Evolutionary conservation across 2,113 vertebrate species (phyloP).

Genomic region (Boleophthalmus pectinirostris): DNA sequence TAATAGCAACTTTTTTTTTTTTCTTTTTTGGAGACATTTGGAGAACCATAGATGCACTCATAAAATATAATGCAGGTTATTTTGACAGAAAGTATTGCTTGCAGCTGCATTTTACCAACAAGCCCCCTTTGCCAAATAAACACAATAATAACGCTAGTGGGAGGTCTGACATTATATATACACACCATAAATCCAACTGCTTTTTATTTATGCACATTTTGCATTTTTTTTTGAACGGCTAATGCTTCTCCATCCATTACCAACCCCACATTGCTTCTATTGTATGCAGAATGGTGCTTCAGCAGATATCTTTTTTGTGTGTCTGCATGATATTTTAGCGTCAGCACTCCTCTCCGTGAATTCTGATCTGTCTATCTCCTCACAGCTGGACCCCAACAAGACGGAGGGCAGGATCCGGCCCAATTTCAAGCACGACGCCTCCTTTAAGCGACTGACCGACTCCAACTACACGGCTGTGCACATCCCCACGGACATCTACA

Average conservation of each 20-base stretch:
- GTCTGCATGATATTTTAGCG: conserved; percentile 17
- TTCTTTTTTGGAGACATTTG: too few relatives aligned
- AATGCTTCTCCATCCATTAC: not conserved
- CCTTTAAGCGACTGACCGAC: conserved; percentile 88
- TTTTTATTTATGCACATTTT: not conserved
- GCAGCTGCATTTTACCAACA: too few relatives aligned
- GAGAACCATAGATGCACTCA: too few relatives aligned
- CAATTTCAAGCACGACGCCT: conserved; percentile 89
- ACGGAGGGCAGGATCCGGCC: conserved; percentile 89
- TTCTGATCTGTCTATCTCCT: conserved; percentile 29
- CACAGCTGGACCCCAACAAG: conserved; percentile 89
- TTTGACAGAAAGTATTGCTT: too few relatives aligned
- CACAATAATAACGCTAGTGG: not conserved
- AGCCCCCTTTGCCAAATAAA: too few relatives aligned
- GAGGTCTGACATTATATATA: not conserved
- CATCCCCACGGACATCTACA: conserved; percentile 98
- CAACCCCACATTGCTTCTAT: not conserved
- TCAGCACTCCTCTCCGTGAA: conserved; percentile 18
- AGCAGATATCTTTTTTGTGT: conserved; percentile 23
- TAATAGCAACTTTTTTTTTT: too few relatives aligned
- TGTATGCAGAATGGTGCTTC: conserved; percentile 7
- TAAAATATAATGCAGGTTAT: too few relatives aligned
- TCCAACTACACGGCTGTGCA: conserved; percentile 96
- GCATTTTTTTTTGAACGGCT: not conserved
- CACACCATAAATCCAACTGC: not conserved